These are phyloP conservation scores for Sycophila texana DNA, from an alignment of 2,888 invertebrate genomes.

Conservation along the genomic window DNA sequence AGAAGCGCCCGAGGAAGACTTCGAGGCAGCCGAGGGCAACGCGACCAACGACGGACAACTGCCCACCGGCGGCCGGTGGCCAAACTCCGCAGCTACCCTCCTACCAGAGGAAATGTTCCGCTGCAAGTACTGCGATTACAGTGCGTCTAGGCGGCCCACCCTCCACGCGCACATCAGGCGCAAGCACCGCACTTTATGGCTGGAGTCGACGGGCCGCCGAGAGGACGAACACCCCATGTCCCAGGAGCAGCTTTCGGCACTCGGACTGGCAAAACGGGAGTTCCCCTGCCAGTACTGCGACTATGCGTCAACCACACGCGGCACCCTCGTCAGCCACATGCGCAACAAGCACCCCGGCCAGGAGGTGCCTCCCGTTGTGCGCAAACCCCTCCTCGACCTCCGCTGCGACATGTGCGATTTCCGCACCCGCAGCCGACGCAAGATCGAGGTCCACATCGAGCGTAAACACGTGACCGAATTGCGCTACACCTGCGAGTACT, in stretches of 20 bases:
- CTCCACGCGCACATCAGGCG: constrained; percentile 31
- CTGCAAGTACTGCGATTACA: constrained; percentile 46
- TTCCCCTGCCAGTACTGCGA: constrained; percentile 48
- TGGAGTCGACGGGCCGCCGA: background rate
- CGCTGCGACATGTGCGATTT: constrained; percentile 47
- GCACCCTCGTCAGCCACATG: constrained; percentile 58
- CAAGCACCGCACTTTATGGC: constrained; percentile 24
- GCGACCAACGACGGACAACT: background rate
- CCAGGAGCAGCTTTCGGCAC: too few relatives aligned
- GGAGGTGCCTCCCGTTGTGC: background rate
- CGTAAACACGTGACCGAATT: constrained; percentile 62
- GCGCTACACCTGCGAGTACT: constrained; percentile 60
- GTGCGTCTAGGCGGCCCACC: background rate
- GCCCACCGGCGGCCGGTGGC: too few relatives aligned
- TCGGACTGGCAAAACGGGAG: too few relatives aligned
- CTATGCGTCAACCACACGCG: constrained; percentile 56
- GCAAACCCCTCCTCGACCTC: constrained; percentile 30
- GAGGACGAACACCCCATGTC: too few relatives aligned
- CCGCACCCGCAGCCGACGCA: constrained; percentile 31
- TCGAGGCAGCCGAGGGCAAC: too few relatives aligned
- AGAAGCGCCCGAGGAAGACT: background rate
- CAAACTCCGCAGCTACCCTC: too few relatives aligned
- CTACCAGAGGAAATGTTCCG: background rate
- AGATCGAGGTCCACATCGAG: constrained; percentile 58
- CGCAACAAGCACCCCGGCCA: constrained; percentile 52